phyloP scores from a whole-genome alignment of 2,113 vertebrate genomes.

The Protobothrops mucrosquamatus region DNA sequence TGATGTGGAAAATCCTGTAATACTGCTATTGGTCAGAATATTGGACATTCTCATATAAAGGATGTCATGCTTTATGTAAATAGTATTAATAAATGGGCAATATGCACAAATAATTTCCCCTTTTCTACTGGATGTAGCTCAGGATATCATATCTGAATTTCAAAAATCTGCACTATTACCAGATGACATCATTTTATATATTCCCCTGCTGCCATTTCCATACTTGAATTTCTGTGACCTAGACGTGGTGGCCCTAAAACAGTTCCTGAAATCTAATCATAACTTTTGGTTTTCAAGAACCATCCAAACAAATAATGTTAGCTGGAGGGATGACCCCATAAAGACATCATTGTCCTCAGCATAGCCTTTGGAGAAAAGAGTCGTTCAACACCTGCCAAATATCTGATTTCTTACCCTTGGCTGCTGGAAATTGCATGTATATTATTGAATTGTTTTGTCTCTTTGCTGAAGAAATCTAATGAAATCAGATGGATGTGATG shows the following conservation, averaged over 20 bases:
- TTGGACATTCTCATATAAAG: background rate
- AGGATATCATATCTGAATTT: background rate
- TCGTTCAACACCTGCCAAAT: background rate
- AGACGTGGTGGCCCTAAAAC: background rate
- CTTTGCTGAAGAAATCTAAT: background rate
- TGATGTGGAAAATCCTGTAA: background rate
- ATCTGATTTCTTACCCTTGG: background rate
- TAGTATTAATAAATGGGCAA: background rate
- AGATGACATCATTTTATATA: background rate
- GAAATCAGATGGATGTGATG: background rate
- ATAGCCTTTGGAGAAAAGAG: background rate
- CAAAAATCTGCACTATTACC: background rate
- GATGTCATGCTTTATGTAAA: background rate
- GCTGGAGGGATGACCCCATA: background rate
- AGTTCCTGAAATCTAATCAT: background rate
- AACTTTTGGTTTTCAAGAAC: background rate
- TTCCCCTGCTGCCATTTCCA: background rate
- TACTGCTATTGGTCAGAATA: background rate
- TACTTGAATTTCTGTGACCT: background rate
- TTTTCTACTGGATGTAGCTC: background rate
- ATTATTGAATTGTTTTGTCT: background rate
- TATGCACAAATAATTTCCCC: background rate
- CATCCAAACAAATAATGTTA: no score
- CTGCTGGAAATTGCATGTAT: background rate
- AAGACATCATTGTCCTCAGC: background rate